Conservation (phyloP, 2,113 vertebrate genomes). For the Callionymus lyra region DNA sequence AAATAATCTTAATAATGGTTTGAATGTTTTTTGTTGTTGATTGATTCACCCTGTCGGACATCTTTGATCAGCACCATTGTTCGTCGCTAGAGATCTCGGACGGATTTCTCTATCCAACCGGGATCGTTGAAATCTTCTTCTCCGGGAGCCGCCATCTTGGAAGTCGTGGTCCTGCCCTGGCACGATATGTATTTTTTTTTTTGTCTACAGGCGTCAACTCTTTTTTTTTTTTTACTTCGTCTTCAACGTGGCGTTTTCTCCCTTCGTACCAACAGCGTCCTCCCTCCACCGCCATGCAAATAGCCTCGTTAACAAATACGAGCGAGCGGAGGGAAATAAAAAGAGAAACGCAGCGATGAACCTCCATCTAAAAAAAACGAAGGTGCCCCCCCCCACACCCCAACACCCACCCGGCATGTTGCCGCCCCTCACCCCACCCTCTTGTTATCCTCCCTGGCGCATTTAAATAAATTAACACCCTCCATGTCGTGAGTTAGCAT, state of each 20-base stretch:
- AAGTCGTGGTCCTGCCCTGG: constrained; percentile 45
- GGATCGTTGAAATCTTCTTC: not conserved
- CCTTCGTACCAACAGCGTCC: constrained; percentile 2
- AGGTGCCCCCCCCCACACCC: constrained; percentile 35
- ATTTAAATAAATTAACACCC: constrained; percentile 74
- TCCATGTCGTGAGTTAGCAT: constrained; percentile 44
- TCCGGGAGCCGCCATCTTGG: constrained; percentile 58
- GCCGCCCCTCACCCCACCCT: constrained; percentile 39
- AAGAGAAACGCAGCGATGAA: constrained; percentile 29
- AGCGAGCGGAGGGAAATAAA: constrained; percentile 20
- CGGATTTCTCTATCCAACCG: no score
- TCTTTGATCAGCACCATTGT: no score
- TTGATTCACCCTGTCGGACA: no score
- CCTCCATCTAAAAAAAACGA: constrained; percentile 33
- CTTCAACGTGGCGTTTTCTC: constrained; percentile 2
- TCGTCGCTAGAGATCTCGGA: no score
- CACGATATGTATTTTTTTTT: constrained; percentile 32
- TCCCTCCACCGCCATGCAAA: constrained; percentile 33
- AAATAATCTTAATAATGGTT: no score
- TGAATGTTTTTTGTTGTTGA: no score
- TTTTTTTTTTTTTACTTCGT: constrained; percentile 9
- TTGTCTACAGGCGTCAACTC: constrained; percentile 27
- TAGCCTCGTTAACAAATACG: constrained; percentile 39
- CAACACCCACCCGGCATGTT: constrained; percentile 18
- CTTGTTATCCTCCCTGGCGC: constrained; percentile 60